Evolutionary conservation across 1,140 invertebrate species (phyloP).

Genomic region (Episyrphus balteatus): DNA sequence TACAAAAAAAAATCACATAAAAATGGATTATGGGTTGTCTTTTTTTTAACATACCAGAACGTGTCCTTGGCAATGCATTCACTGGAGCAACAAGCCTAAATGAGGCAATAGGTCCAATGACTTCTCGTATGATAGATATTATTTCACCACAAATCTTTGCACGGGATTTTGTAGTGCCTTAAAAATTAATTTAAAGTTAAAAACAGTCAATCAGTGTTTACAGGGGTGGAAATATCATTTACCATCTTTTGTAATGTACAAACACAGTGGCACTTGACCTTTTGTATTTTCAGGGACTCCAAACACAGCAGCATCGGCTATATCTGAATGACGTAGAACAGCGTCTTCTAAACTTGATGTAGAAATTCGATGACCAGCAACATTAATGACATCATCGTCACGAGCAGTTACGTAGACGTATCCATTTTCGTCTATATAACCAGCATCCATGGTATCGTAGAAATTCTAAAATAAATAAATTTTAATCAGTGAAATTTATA

Average conservation of each 20-base stretch:
- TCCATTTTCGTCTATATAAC: constrained; percentile 70
- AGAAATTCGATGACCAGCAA: constrained; percentile 81
- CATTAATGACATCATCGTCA: constrained; percentile 93
- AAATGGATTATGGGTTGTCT: neutral
- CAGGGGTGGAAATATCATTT: neutral
- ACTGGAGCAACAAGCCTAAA: constrained; percentile 69
- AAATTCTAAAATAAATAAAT: constrained; percentile 55
- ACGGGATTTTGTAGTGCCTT: constrained; percentile 41
- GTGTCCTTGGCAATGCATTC: constrained; percentile 62
- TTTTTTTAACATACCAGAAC: constrained; percentile 47
- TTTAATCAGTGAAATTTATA: no score
- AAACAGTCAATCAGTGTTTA: constrained; percentile 1
- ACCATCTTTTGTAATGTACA: constrained; percentile 61
- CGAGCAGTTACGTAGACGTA: constrained; percentile 80
- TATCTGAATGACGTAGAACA: constrained; percentile 65
- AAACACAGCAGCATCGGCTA: constrained; percentile 77
- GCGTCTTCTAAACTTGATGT: constrained; percentile 84
- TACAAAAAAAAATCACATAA: no score
- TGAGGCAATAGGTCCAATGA: constrained; percentile 81
- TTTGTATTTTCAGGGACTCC: constrained; percentile 81
- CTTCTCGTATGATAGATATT: constrained; percentile 58
- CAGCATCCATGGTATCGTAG: constrained; percentile 93
- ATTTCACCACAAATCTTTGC: constrained; percentile 52
- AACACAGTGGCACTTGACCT: constrained; percentile 77
- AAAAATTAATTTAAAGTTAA: constrained; percentile 30